Percentiles rank a stretch among this genome's conserved stretches.
Conservation (phyloP, 2,797 vertebrate genomes). For the Rhynchotus rufescens region DNA sequence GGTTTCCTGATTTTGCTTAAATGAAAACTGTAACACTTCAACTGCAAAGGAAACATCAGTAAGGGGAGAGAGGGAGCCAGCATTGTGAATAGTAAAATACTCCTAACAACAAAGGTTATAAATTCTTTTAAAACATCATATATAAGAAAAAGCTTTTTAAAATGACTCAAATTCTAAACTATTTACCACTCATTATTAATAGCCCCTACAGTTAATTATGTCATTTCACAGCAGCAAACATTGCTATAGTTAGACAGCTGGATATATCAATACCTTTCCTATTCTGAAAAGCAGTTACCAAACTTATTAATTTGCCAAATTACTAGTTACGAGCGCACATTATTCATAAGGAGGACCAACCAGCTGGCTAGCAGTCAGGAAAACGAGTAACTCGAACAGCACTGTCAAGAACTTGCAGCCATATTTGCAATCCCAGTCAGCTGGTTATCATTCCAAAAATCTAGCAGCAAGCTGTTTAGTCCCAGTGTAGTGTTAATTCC, state of each 20-base stretch:
- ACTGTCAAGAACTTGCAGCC: background rate
- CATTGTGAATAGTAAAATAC: background rate
- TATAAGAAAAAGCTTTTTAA: background rate
- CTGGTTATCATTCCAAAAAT: background rate
- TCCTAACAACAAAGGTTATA: background rate
- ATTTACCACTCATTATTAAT: background rate
- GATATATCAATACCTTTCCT: background rate
- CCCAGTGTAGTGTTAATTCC: background rate
- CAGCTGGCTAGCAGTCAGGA: background rate
- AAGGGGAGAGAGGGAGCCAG: background rate
- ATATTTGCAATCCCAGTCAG: background rate
- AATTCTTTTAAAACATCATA: background rate
- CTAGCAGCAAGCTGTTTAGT: background rate
- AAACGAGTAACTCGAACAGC: background rate
- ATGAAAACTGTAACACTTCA: background rate
- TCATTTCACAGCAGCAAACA: background rate
- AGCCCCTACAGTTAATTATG: background rate
- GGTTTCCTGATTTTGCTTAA: constrained; percentile 13
- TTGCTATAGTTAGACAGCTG: background rate
- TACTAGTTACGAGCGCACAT: background rate
- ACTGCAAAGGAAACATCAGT: background rate
- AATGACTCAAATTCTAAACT: background rate
- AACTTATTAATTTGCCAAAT: background rate
- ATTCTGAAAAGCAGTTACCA: background rate
- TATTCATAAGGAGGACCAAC: background rate